Evolutionary conservation across 2,888 invertebrate species (phyloP), one percentile per base, ranked within the genome.

Genomic region (Strigamia crassipes): DNA sequence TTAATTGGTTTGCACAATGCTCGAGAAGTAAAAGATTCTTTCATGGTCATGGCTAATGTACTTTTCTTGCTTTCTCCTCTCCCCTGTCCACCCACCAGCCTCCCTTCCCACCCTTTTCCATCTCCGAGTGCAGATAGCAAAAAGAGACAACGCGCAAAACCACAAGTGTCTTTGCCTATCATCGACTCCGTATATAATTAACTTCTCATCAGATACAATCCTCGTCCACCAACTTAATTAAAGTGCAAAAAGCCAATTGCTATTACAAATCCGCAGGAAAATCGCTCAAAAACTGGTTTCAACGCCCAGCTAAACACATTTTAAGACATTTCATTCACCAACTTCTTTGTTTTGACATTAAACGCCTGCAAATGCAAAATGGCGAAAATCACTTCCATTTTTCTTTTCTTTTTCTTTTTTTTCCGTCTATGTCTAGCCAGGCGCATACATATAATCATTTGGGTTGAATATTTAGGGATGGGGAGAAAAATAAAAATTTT

Each of bases 11-110:
- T 73, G 73, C 73, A 73, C 73, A 73, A 73, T 73, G 73, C 27
- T 73, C 23, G 31, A 1, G 73, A 73, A 73, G 31, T 15, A 73
- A 73, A 73, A 73, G 73, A 73, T 73, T 73, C 73, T 73, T 73
- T 73, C 73, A 73, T 73, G 73, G 73, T 73, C 73, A 73, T 73
- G 73, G 73, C 73, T 73, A 73, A 73, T 73, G 73, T 73, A 73
- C 73, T 73, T 73, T 73, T 73, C 73, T 73, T 73, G 73, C 73
- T 73, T 73, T 73, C 73, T 73, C 27, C 21, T 23, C 73, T 73
- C 73, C 73, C 73, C 73, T 73, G 73, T 73, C 73, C 73, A 73
- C 73, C 73, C 73, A 73, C 73, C 31, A 2, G n/a, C 31, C 31
- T 12, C 73, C 73, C 31, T 73, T 27, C 51, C 73, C 73, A 27